Base-by-base conservation (phyloP, 2,797 vertebrate genomes). In the Erpetoichthys calabaricus region DNA sequence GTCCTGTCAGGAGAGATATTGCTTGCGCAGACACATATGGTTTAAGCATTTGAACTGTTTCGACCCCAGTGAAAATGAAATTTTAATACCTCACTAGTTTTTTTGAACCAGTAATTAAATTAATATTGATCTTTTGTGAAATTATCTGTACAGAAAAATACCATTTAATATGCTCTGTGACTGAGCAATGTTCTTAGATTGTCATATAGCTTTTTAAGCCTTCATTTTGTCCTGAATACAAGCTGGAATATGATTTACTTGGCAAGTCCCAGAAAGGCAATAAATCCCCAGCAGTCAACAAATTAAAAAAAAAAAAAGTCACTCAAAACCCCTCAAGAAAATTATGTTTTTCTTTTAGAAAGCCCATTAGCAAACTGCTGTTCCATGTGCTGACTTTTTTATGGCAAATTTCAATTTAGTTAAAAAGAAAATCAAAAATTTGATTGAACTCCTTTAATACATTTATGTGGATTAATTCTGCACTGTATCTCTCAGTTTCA, bases 401-500 rank as follows among this genome's bases (percentile, higher is more conserved):
- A 25, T 25, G 25, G 25, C 25, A 25, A 25, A 25, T 25, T 25
- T 25, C 25, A 25, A 25, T 25, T 25, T 25, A 25, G 25, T 25
- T 25, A 25, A 25, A 25, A 25, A 25, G 25, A 25, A 25, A 25
- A 25, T 59, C 50, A n/a, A 25, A 46, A 42, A 51, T 60, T 62
- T 67, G 60, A 60, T 59, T 60, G 60, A 61, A 58, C 52, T 56
- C 59, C 60, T 59, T 61, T 63, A 67, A 68, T 56, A 45, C 8
- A 70, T 53, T 58, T 64, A 42, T 55, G 56, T 63, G 55, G 44
- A 51, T 52, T 55, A 56, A 45, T 52, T 55, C 59, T 56, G 52
- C 56, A 63, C 64, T 60, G 62, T 62, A 57, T 60, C 62, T 59
- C 50, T 56, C 59, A 51, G 62, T 57, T 62, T 58, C 55, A 59